Percentiles rank a stretch among this genome's conserved stretches.
Evolutionary conservation across 2,113 vertebrate genomes (phyloP).

Genomic region (Xiphias gladius): DNA sequence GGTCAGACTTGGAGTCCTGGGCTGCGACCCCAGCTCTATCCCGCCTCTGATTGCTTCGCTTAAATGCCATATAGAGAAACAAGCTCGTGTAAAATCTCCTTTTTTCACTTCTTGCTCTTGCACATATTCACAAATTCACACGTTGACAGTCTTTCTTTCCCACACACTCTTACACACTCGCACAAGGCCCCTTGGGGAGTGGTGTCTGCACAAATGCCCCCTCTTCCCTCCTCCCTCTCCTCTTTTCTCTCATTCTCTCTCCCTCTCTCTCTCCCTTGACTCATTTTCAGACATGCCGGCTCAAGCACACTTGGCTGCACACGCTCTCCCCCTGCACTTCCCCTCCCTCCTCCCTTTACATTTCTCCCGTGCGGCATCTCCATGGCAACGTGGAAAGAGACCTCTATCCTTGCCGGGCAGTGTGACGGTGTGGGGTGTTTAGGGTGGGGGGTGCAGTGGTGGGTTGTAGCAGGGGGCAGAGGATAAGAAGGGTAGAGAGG

Average conservation of each 20-base stretch:
- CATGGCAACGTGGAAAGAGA: constrained; percentile 87
- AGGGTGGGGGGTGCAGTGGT: constrained; percentile 33
- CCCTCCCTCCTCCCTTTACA: constrained; percentile 73
- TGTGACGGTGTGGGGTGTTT: constrained; percentile 79
- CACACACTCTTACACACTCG: constrained; percentile 73
- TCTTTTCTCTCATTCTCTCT: constrained; percentile 31
- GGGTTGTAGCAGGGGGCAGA: constrained; percentile 30
- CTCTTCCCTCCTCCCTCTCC: constrained; percentile 35
- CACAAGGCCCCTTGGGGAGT: constrained; percentile 75
- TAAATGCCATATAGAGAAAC: constrained; percentile 63
- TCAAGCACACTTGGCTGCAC: constrained; percentile 86
- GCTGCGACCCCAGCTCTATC: constrained; percentile 33
- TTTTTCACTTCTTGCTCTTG: constrained; percentile 35
- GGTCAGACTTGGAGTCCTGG: constrained; percentile 22
- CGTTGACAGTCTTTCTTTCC: constrained; percentile 70
- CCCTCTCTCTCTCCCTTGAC: constrained; percentile 63
- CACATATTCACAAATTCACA: constrained; percentile 76
- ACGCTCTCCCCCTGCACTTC: constrained; percentile 62
- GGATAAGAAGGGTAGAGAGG: constrained; percentile 68
- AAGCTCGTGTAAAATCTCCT: constrained; percentile 50
- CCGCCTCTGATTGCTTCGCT: constrained; percentile 52
- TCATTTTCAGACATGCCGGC: constrained; percentile 82
- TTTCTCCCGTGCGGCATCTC: constrained; percentile 84
- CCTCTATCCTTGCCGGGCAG: constrained; percentile 84
- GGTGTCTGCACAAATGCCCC: constrained; percentile 75